phyloP scores from a whole-genome alignment of 64 coral and sea anemone genomes.

The Pocillopora damicornis region DNA sequence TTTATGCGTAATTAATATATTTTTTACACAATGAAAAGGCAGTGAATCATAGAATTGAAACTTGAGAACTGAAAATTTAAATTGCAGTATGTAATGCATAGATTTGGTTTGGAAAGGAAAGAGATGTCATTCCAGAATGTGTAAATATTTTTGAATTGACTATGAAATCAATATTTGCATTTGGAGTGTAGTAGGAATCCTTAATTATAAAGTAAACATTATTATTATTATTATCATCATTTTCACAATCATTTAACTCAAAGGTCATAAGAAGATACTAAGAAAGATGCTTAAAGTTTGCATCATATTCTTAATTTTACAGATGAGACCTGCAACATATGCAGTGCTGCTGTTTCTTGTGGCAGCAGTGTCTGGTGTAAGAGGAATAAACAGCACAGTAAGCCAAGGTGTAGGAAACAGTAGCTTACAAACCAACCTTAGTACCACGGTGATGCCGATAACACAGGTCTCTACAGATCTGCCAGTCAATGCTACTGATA shows the following conservation, averaged over 20 bases:
- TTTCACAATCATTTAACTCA: neutral
- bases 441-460: neutral
- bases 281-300: neutral
- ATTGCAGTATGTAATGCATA: too few species aligned
- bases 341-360: neutral
- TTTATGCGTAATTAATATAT: too few species aligned
- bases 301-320: neutral
- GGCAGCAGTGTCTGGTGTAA: neutral
- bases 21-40: too few species aligned
- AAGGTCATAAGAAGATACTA: constrained; percentile 24
- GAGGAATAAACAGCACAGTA: neutral
- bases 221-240: neutral
- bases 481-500: constrained; percentile 3
- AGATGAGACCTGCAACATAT: neutral
- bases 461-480: neutral
- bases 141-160: too few species aligned
- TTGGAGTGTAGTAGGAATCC: too few species aligned
- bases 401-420: neutral
- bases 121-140: too few species aligned
- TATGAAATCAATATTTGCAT: too few species aligned
- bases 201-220: neutral
- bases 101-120: too few species aligned
- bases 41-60: too few species aligned
- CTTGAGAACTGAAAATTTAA: too few species aligned
- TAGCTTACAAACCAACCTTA: neutral